Percentiles rank a stretch among this genome's conserved stretches.
These are phyloP conservation scores for Semotilus atromaculatus DNA, from an alignment of 2,797 vertebrate genomes.

Conservation along the genomic window DNA sequence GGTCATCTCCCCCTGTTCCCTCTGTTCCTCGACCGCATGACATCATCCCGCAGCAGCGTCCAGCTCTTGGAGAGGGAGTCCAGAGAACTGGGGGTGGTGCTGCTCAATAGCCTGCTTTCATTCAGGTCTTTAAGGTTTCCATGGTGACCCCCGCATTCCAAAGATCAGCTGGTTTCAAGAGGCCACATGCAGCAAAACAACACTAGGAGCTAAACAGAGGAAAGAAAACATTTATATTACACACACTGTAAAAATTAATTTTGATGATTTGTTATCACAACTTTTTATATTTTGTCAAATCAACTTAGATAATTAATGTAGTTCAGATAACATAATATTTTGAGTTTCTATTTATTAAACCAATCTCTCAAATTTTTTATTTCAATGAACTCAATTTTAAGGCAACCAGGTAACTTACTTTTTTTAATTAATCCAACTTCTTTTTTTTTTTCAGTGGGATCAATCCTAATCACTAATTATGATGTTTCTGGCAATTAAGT, in stretches of 20 bases:
- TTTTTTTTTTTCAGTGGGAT: too few species aligned
- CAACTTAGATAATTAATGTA: too few species aligned
- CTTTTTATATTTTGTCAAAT: too few species aligned
- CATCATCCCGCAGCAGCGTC: constrained; percentile 76
- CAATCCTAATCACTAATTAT: neutral
- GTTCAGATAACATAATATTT: too few species aligned
- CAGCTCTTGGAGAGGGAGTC: constrained; percentile 65
- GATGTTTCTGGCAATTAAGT: too few species aligned
- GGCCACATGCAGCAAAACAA: constrained; percentile 50
- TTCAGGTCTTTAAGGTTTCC: constrained; percentile 73
- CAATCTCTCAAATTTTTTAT: too few species aligned
- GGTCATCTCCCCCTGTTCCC: constrained; percentile 65
- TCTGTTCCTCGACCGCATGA: constrained; percentile 70
- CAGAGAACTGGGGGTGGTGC: constrained; percentile 61
- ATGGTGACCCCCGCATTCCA: constrained; percentile 77
- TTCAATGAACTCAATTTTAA: too few species aligned
- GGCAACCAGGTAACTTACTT: too few species aligned
- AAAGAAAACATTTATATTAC: neutral
- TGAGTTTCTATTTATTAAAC: too few species aligned
- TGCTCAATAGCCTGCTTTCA: constrained; percentile 66
- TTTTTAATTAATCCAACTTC: too few species aligned
- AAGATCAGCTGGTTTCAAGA: constrained; percentile 76
- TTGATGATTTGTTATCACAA: too few species aligned
- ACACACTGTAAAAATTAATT: too few species aligned
- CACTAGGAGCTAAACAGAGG: neutral